phyloP scores from a whole-genome alignment of 2,113 vertebrate species.

The Manacus vitellinus region DNA sequence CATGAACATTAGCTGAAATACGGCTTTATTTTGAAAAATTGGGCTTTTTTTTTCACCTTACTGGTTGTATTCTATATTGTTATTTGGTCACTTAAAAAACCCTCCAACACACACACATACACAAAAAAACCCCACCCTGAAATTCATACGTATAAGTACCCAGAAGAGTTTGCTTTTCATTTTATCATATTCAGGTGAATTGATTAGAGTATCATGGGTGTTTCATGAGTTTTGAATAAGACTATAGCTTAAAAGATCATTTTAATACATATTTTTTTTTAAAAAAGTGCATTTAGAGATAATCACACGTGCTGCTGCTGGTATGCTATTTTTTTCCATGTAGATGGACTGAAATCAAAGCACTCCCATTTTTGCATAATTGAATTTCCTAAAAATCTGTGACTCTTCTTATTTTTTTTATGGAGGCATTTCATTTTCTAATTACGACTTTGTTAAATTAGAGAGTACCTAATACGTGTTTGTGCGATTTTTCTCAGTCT shows the following conservation, averaged over 20 bases:
- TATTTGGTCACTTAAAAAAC: background rate
- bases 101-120: accelerated
- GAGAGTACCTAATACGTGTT: background rate
- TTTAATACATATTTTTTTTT: background rate
- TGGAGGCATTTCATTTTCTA: background rate
- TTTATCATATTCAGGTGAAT: background rate
- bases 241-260: background rate
- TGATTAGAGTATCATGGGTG: background rate
- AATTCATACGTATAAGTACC: background rate
- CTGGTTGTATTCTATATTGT: background rate
- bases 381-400: background rate
- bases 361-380: background rate
- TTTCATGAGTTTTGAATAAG: background rate
- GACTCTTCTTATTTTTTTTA: background rate
- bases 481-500: background rate
- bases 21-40: background rate
- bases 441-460: background rate
- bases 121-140: background rate
- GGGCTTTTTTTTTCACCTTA: background rate
- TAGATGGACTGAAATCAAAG: background rate
- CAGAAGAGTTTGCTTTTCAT: background rate
- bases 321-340: background rate
- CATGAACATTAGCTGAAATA: background rate
- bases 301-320: background rate
- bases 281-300: background rate